Evolutionary conservation across 2,113 vertebrate species (phyloP), one percentile per base, ranked within the genome.

Genomic region (Numida meleagris): DNA sequence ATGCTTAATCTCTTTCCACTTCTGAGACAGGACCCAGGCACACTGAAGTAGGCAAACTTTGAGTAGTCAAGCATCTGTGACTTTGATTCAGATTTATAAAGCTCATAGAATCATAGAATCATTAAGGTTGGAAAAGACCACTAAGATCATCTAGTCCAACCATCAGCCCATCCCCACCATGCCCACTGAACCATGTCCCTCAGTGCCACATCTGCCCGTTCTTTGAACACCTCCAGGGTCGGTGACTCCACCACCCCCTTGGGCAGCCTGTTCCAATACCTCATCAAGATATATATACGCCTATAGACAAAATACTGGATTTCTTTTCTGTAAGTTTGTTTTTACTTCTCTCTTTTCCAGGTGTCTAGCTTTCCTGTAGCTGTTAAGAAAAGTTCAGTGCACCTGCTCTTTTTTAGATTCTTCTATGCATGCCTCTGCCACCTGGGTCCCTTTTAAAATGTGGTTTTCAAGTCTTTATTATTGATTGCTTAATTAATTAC

Each of bases 401-500:
- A 27, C 3, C 31, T 62, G 21, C 14, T 63, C 20, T 31, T 82
- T 50, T 79, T 71, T 75, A 83, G 59, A 68, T 78, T 78, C 15
- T 67, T 40, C 27, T 34, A 53, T 31, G 21, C 25, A n/a, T 25
- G 7, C 18, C 3, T 7, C 24, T 66, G 38, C 33, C 77, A 81
- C 20, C 34, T 83, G 65, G 4, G 89, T 11, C 36, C 27, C 61
- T 75, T 86, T 86, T 81, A 78, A 82, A 89, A 90, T 51, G n/a
- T 73, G 72, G 17, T 68, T 12, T 68, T 75, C 63, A 57, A 36
- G 68, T 40, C 61, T 61, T 9, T 55, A 68, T 67, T 81, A 89
- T 65, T 43, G 59, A 86, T 89, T 74, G 17, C 36, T 77, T 74
- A 36, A 91, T 66, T 87, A 88, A 95, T 94, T 88, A 86, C 17